Conservation (phyloP, 2,888 invertebrate genomes). For the Cheilosia vernalis region DNA sequence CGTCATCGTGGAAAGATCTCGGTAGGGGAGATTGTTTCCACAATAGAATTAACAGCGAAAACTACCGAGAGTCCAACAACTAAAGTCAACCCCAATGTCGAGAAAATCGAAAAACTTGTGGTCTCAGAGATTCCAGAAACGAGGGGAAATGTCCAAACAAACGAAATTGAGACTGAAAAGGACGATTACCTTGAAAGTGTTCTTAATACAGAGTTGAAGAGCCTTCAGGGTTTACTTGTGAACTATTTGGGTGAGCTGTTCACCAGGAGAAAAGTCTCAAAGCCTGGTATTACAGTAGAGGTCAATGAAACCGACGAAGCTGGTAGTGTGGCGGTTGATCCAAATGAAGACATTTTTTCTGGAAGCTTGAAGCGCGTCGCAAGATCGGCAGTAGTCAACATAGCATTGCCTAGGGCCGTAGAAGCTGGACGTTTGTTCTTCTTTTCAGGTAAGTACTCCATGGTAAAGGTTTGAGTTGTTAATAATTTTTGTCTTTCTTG, state of each 20-base stretch:
- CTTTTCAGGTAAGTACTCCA: conserved; percentile 87
- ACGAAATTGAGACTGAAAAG: not conserved
- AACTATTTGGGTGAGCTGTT: conserved; percentile 78
- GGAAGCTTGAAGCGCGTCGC: conserved; percentile 78
- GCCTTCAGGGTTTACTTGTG: conserved; percentile 79
- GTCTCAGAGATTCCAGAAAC: not conserved
- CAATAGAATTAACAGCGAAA: not conserved
- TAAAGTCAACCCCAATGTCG: too few species aligned
- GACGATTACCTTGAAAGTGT: conserved; percentile 15
- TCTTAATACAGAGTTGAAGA: conserved; percentile 77
- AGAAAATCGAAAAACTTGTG: not conserved
- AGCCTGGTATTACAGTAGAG: conserved; percentile 79
- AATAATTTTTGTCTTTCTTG: not conserved
- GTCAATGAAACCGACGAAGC: conserved; percentile 79
- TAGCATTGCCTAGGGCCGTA: conserved; percentile 85
- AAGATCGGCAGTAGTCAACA: conserved; percentile 85
- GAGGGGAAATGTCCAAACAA: not conserved
- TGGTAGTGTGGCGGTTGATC: conserved; percentile 85
- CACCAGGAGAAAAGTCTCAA: conserved; percentile 26
- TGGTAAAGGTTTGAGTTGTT: not conserved
- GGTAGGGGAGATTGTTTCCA: not conserved
- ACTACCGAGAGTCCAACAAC: not conserved
- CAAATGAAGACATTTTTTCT: conserved; percentile 84
- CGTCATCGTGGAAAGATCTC: conserved; percentile 12
- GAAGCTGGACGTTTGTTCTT: conserved; percentile 87